Evolutionary conservation across 2,113 vertebrate species (phyloP).

Genomic region (Calyptommatus sinebrachiatus): DNA sequence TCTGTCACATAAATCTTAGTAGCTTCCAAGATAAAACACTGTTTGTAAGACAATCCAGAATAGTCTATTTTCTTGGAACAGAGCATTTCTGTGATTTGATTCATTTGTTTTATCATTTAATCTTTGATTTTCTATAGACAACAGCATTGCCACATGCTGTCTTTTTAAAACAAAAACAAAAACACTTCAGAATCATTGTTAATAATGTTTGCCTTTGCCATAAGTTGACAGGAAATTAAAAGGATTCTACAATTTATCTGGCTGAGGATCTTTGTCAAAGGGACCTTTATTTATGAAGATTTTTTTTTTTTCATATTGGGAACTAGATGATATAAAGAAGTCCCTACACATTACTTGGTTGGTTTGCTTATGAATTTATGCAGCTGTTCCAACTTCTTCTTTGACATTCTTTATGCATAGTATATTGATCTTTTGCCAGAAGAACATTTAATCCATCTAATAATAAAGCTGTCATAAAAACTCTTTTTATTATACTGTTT

Average conservation of each 20-base stretch:
- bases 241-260: slow-evolving; percentile 19
- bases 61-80: neutral
- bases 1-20: neutral
- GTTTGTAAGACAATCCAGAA: slow-evolving; percentile 17
- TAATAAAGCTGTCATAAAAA: neutral
- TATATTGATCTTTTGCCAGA: slow-evolving; percentile 18
- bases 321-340: slow-evolving; percentile 3
- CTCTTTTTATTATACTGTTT: neutral
- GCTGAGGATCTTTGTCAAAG: neutral
- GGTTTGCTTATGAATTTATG: neutral
- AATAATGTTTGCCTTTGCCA: slow-evolving; percentile 2
- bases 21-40: neutral
- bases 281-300: neutral
- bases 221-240: slow-evolving; percentile 3
- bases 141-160: slow-evolving; percentile 1
- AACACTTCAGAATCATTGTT: neutral
- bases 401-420: slow-evolving; percentile 9
- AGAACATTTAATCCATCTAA: slow-evolving; percentile 18
- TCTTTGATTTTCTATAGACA: slow-evolving; percentile 20
- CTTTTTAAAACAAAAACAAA: neutral
- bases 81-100: slow-evolving; percentile 7
- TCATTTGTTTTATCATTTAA: slow-evolving; percentile 14
- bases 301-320: neutral
- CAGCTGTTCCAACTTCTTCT: neutral
- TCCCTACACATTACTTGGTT: neutral